Evolutionary conservation across 2,113 vertebrate genomes (phyloP).

Genomic region (Malurus cyaneus): DNA sequence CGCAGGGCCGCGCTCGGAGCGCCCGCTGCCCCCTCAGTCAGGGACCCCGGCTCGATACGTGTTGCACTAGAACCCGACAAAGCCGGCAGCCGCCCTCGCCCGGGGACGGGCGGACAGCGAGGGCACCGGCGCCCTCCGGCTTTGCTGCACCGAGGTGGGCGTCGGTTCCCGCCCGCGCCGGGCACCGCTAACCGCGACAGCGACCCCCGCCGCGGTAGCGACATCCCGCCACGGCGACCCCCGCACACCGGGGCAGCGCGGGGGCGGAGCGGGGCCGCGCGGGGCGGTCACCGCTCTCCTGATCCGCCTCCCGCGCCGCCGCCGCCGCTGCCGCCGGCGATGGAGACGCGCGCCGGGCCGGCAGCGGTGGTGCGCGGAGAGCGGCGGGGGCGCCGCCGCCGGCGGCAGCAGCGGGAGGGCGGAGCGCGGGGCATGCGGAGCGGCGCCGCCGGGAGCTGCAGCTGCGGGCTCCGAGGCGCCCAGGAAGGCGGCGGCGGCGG

Average conservation of each 20-base stretch:
- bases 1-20: not conserved
- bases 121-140: too few species aligned
- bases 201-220: too few species aligned
- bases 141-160: not conserved
- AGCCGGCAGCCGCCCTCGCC: not conserved
- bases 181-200: not conserved
- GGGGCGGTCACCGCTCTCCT: not conserved
- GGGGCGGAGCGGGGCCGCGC: not conserved
- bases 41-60: not conserved
- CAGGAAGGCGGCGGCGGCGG: too few species aligned
- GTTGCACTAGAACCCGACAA: not conserved
- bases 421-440: too few species aligned
- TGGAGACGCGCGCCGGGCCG: too few species aligned
- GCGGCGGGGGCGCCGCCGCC: too few species aligned
- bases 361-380: too few species aligned
- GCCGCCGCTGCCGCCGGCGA: not conserved
- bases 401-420: too few species aligned
- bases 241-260: slow-evolving; percentile 31
- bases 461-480: too few species aligned
- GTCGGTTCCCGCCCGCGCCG: not conserved
- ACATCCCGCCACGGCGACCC: not conserved
- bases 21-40: not conserved
- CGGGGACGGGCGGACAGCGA: not conserved
- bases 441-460: too few species aligned
- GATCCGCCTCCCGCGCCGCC: not conserved